phyloP scores from a whole-genome alignment of 53 echinoderm and acorn worm genomes.

The Holothuria leucospilota region DNA sequence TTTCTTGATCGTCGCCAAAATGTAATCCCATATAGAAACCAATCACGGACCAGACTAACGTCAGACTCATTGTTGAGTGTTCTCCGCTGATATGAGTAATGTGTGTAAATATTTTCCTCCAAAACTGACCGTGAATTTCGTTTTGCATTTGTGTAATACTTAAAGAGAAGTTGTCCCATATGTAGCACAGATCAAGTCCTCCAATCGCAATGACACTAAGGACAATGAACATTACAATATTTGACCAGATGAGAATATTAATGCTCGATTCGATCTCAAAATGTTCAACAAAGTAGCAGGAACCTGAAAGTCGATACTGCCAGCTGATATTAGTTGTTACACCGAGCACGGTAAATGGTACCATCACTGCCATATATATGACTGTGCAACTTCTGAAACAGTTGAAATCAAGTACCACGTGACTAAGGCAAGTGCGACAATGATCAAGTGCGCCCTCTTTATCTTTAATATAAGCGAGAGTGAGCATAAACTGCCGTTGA shows the following conservation, averaged over 20 bases:
- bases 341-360: slow-evolving; percentile 13
- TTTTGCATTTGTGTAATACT: slow-evolving; percentile 17
- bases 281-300: background rate
- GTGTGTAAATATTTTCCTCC: slow-evolving; percentile 22
- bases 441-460: slow-evolving; percentile 25
- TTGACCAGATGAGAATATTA: slow-evolving; percentile 73
- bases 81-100: background rate
- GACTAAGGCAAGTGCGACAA: slow-evolving; percentile 35
- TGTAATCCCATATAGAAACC: slow-evolving; percentile 51
- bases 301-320: slow-evolving; percentile 24
- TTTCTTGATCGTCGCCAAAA: slow-evolving; percentile 33
- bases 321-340: slow-evolving; percentile 37
- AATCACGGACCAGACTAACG: slow-evolving; percentile 37
- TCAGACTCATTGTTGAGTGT: slow-evolving; percentile 15
- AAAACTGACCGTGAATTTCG: background rate
- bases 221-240: slow-evolving; percentile 80
- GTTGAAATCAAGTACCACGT: slow-evolving; percentile 27
- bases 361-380: slow-evolving; percentile 30
- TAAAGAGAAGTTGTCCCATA: slow-evolving; percentile 65
- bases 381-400: slow-evolving; percentile 14
- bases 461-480: background rate
- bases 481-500: slow-evolving; percentile 34
- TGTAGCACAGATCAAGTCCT: slow-evolving; percentile 72
- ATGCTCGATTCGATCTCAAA: slow-evolving; percentile 51
- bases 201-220: slow-evolving; percentile 73